These are phyloP conservation scores for Pachypanchax playfairii DNA, from an alignment of 2,113 vertebrate genomes.

Conservation along the genomic window DNA sequence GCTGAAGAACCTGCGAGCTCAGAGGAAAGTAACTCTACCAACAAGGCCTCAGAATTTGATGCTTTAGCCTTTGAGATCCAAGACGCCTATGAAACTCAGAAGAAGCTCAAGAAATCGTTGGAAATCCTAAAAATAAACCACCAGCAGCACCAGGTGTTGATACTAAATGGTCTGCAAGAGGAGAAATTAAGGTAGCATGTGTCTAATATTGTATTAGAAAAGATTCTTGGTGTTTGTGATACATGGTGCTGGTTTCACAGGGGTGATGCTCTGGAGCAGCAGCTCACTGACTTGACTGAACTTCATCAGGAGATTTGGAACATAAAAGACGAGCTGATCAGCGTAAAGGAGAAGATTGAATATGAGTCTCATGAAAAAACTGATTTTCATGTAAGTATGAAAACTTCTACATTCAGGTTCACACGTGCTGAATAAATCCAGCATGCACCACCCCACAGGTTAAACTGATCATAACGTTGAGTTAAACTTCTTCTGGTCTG, in stretches of 20 bases:
- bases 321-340: slow-evolving; percentile 89
- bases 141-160: slow-evolving; percentile 85
- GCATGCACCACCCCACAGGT: too few species aligned
- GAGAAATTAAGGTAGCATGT: slow-evolving; percentile 84
- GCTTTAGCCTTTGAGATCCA: slow-evolving; percentile 86
- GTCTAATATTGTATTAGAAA: neutral
- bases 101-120: slow-evolving; percentile 85
- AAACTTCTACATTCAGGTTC: neutral
- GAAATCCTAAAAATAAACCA: slow-evolving; percentile 86
- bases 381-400: slow-evolving; percentile 84
- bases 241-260: slow-evolving; percentile 64
- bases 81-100: slow-evolving; percentile 85
- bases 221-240: neutral
- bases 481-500: slow-evolving; percentile 1
- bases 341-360: slow-evolving; percentile 91
- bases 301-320: slow-evolving; percentile 92
- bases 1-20: slow-evolving; percentile 83
- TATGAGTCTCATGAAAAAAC: slow-evolving; percentile 86
- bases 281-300: slow-evolving; percentile 90
- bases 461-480: too few species aligned
- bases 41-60: slow-evolving; percentile 84
- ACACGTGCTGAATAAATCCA: too few species aligned
- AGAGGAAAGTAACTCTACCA: slow-evolving; percentile 84
- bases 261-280: slow-evolving; percentile 89
- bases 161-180: slow-evolving; percentile 87